A percentile compares a stretch with the other conserved stretches of the same genome.
These are phyloP conservation scores for Pseudobourletiella spinata DNA, from an alignment of 1,140 invertebrate species.

Conservation along the genomic window DNA sequence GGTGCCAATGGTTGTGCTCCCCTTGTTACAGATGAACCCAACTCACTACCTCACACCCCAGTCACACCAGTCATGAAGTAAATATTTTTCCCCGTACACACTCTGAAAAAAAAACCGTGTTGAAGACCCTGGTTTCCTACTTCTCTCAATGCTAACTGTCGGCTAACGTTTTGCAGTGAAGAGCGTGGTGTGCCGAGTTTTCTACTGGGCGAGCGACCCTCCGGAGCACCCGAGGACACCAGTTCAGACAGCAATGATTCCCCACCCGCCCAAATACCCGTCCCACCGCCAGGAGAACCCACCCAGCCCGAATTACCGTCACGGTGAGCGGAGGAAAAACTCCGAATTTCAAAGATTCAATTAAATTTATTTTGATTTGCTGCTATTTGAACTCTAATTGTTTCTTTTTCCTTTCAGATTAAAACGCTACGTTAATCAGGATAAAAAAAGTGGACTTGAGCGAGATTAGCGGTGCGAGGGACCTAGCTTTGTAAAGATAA, in stretches of 20 bases:
- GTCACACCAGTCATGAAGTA: too few relatives aligned
- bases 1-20: conserved; percentile 13
- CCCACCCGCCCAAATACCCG: conserved; percentile 15
- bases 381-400: not conserved
- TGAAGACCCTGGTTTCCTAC: too few relatives aligned
- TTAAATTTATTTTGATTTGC: too few relatives aligned
- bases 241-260: conserved; percentile 31
- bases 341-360: too few relatives aligned
- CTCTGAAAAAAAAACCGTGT: too few relatives aligned
- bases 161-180: conserved; percentile 10
- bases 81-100: too few relatives aligned
- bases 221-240: conserved; percentile 28
- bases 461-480: conserved; percentile 5
- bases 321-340: conserved; percentile 14
- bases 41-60: too few relatives aligned
- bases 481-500: not conserved
- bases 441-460: not conserved
- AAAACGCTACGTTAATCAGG: conserved; percentile 5
- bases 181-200: conserved; percentile 33
- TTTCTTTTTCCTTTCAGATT: conserved; percentile 7
- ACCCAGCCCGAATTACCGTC: conserved; percentile 27
- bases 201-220: conserved; percentile 28
- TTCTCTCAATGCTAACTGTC: too few relatives aligned
- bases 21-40: not conserved
- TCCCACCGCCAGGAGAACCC: conserved; percentile 30